phyloP scores from a whole-genome alignment of 2,888 invertebrate species.

The Sphaerophoria taeniata region DNA sequence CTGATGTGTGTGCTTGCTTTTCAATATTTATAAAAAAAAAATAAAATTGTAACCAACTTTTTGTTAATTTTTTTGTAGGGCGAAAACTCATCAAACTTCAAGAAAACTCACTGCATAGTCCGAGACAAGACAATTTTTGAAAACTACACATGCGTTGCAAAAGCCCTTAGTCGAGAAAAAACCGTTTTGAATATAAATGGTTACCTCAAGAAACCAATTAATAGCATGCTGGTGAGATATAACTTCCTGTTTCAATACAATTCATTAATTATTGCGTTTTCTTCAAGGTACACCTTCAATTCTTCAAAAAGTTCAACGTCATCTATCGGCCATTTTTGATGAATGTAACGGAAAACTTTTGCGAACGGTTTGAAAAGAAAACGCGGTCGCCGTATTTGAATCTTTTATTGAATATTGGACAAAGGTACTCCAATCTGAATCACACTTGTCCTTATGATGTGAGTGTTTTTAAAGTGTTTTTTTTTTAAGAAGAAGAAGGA shows the following conservation, averaged over 20 bases:
- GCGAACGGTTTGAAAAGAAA: not conserved
- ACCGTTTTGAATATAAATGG: not conserved
- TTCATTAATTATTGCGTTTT: not conserved
- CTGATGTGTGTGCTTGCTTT: constrained; percentile 4
- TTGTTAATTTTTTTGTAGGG: not conserved
- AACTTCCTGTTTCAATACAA: not conserved
- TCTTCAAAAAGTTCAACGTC: constrained; percentile 24
- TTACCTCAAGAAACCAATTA: not conserved
- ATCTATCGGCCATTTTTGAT: constrained; percentile 7
- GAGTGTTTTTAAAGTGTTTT: not conserved
- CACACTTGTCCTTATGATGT: constrained; percentile 24
- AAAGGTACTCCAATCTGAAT: not conserved
- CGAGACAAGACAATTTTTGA: not conserved
- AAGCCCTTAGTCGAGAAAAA: constrained; percentile 10
- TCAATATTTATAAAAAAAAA: too few relatives aligned
- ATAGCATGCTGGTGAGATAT: not conserved
- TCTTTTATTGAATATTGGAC: constrained; percentile 1
- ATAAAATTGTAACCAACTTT: too few relatives aligned
- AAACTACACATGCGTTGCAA: not conserved
- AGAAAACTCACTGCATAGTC: not conserved
- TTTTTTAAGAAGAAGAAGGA: too few relatives aligned
- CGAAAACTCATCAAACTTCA: not conserved
- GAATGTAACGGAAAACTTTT: constrained; percentile 5
- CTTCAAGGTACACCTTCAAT: not conserved
- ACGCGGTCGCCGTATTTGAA: not conserved